Evolutionary conservation across 2,797 vertebrate genomes (phyloP).

Genomic region (Halcyon smyrnensis): DNA sequence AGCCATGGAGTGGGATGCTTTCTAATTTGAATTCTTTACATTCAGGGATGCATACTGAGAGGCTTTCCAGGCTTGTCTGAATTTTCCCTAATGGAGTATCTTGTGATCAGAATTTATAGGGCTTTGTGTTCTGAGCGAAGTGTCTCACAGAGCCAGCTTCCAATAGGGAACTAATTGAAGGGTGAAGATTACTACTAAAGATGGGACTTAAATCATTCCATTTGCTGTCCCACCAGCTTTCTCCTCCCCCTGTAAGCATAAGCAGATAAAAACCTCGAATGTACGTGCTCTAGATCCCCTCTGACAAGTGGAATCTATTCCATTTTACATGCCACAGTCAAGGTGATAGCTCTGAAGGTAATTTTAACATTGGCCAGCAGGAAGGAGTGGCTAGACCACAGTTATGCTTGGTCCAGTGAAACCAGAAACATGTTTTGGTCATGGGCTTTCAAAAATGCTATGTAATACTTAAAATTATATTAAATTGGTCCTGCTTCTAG

Average conservation of each 20-base stretch:
- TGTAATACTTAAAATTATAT: neutral
- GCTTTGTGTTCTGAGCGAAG: neutral
- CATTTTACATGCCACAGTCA: neutral
- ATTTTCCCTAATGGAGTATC: neutral
- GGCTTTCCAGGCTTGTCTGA: neutral
- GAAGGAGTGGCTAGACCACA: neutral
- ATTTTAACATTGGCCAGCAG: neutral
- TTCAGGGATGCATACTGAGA: neutral
- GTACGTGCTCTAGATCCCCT: neutral
- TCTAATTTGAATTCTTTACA: neutral
- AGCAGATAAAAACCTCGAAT: neutral
- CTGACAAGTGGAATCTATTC: neutral
- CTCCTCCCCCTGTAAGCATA: neutral
- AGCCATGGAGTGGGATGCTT: neutral
- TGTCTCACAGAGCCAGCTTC: neutral
- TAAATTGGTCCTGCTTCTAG: neutral
- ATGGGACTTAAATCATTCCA: neutral
- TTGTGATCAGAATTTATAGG: neutral
- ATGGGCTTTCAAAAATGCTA: neutral
- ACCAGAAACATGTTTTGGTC: neutral
- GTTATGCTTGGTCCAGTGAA: neutral
- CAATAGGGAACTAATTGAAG: neutral
- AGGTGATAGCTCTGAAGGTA: neutral
- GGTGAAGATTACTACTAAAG: neutral
- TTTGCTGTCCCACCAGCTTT: neutral